Evolutionary conservation across 2,888 invertebrate genomes (phyloP).

Genomic region (Carabus problematicus): DNA sequence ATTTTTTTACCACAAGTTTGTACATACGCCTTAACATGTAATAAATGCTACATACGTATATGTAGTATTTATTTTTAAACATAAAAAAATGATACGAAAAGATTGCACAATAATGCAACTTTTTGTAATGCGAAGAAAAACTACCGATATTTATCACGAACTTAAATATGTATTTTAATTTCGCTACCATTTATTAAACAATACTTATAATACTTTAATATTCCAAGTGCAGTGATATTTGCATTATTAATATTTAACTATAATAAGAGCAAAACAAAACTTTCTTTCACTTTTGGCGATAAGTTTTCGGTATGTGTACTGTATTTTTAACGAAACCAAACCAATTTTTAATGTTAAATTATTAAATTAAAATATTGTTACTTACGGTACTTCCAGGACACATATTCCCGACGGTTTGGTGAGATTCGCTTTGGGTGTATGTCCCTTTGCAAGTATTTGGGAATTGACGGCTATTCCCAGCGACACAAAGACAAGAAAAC

Average conservation of each 20-base stretch:
- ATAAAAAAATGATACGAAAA: neutral
- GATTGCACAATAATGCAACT: too few relatives aligned
- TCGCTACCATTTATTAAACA: neutral
- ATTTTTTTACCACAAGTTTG: too few relatives aligned
- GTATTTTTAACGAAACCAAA: constrained; percentile 19
- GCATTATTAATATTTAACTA: neutral
- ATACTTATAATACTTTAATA: neutral
- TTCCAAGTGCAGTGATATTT: too few relatives aligned
- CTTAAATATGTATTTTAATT: too few relatives aligned
- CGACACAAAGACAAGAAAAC: constrained; percentile 27
- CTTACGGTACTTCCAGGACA: constrained; percentile 72
- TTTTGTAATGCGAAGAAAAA: too few relatives aligned
- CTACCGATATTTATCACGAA: too few relatives aligned
- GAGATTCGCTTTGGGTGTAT: constrained; percentile 34
- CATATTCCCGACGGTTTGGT: constrained; percentile 62
- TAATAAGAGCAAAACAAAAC: neutral
- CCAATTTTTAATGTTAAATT: constrained; percentile 4
- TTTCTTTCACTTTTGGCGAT: neutral
- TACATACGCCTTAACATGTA: too few relatives aligned
- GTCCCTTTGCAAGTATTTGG: constrained; percentile 30
- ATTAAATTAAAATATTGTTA: constrained; percentile 48
- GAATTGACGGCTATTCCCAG: constrained; percentile 30
- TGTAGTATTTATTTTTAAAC: too few relatives aligned
- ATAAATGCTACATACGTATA: too few relatives aligned
- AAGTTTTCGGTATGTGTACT: neutral